Percentiles rank a stretch among this genome's conserved stretches.
Conservation (phyloP, 2,888 invertebrate genomes). For the Thumatha senex region DNA sequence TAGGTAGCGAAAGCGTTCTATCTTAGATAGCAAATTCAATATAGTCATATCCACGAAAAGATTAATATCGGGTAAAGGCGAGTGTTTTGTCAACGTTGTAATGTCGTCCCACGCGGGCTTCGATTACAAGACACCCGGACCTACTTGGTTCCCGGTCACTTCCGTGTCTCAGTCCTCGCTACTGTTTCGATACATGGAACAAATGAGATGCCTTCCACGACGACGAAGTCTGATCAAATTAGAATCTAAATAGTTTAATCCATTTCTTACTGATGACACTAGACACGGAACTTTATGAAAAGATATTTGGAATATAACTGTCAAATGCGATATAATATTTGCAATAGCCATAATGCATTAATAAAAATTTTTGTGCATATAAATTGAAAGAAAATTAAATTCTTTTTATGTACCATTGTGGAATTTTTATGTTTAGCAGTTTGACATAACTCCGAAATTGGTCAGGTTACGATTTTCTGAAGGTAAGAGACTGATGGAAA, state of each 20-base stretch:
- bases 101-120: constrained; percentile 64
- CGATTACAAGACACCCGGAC: constrained; percentile 56
- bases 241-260: constrained; percentile 35
- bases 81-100: constrained; percentile 59
- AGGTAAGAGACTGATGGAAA: no score
- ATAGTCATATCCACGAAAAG: constrained; percentile 46
- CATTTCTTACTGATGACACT: constrained; percentile 29
- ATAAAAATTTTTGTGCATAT: no score
- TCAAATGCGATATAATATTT: no score
- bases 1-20: no score
- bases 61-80: constrained; percentile 41
- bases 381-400: no score
- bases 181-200: constrained; percentile 47
- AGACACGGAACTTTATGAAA: no score
- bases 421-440: no score
- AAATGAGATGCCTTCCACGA: constrained; percentile 37
- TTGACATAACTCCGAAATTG: no score
- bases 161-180: constrained; percentile 50
- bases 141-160: constrained; percentile 46
- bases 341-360: no score
- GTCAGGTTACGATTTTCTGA: no score
- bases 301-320: no score
- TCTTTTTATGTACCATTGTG: no score
- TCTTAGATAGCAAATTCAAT: constrained; percentile 13
- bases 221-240: constrained; percentile 29